These are phyloP conservation scores for Phania funesta DNA, from an alignment of 2,888 invertebrate genomes.

Conservation along the genomic window DNA sequence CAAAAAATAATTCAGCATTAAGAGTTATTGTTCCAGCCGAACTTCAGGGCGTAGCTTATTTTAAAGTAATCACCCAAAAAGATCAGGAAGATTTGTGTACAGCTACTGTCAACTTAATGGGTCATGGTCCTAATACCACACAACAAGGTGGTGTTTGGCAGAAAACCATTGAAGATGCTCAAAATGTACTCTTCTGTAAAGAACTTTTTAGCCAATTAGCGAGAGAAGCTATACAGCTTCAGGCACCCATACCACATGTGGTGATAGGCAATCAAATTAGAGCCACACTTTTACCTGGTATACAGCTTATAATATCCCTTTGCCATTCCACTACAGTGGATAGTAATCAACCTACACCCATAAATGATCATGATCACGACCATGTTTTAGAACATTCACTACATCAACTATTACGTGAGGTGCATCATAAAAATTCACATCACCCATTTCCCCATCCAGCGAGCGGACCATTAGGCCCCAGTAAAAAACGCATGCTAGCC, in stretches of 20 bases:
- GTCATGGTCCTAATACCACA: conserved; percentile 86
- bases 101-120: conserved; percentile 89
- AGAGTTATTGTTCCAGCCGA: conserved; percentile 96
- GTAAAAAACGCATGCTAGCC: conserved; percentile 93
- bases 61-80: conserved; percentile 97
- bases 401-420: conserved; percentile 94
- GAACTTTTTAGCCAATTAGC: conserved; percentile 96
- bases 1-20: conserved; percentile 87
- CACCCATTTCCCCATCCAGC: conserved; percentile 97
- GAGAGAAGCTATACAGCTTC: conserved; percentile 95
- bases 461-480: conserved; percentile 95
- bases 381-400: conserved; percentile 98
- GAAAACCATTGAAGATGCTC: conserved; percentile 96
- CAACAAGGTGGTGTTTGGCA: conserved; percentile 91
- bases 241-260: conserved; percentile 96
- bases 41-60: conserved; percentile 96
- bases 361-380: conserved; percentile 94
- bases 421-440: conserved; percentile 95
- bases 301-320: conserved; percentile 94
- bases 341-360: conserved; percentile 80
- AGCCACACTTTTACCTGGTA: conserved; percentile 95
- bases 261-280: conserved; percentile 98
- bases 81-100: conserved; percentile 95
- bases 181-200: conserved; percentile 98
- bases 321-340: conserved; percentile 89